Evolutionary conservation across 2,888 invertebrate genomes (phyloP), one percentile per base, ranked within the genome.

Genomic region (Sussaba pulchella): DNA sequence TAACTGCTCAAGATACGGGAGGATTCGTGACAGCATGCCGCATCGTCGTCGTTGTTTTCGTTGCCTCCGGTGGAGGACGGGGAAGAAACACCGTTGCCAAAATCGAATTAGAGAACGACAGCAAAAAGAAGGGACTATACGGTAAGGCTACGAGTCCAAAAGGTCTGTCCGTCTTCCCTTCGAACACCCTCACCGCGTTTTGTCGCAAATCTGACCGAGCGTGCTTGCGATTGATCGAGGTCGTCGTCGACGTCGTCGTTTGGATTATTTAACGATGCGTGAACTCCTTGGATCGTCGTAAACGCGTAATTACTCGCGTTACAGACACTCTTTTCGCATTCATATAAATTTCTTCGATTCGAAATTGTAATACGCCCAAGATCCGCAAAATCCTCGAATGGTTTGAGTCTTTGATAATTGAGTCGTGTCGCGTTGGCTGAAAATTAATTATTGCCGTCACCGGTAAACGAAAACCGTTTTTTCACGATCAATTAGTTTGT

Each of bases 1-100:
- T 92, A 92, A 92, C 92, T 91, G 91, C 89, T 88, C 87, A 84
- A 86, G 85, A 86, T 83, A 81, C 70, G 45, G 70, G 50, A 74
- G 77, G 70, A 70, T 81, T 73, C 59, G 70, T 57, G 52, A 73
- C 70, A 70, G 57, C 73, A 69, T 69, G 81, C 54, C 79, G 39
- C 78, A 64, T 59, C 66, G 66, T 59, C 69, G 47, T 79, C 73
- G 81, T 64, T 61, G 69, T 72, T 57, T 57, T 63, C 69, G 43
- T 70, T 43, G 61, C 43, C 69, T 41, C 50, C 43, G 69, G 36
- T n/a, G n/a, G n/a, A n/a, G 36, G 14, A 57, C 54, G 39, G 39
- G 52, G 19, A 39, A 59, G 57, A 67, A 43, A 57, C 45, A 71
- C 39, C 63, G 80, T 76, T 69, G 64, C 64, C 63, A 36, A 77